Evolutionary conservation across 1,140 invertebrate species (phyloP).

Genomic region (Tetragonula clypearis): DNA sequence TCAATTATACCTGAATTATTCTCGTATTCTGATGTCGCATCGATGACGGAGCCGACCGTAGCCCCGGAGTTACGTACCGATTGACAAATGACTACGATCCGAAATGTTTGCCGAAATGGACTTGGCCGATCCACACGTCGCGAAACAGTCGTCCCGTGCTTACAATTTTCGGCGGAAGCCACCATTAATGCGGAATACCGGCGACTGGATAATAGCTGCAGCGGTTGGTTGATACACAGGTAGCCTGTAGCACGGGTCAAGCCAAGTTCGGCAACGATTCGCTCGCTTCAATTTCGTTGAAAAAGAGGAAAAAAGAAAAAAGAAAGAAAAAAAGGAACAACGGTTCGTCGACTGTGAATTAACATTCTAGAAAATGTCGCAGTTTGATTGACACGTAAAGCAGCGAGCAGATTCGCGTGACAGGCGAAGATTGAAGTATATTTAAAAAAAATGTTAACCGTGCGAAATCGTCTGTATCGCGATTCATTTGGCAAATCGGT

Average conservation of each 20-base stretch:
- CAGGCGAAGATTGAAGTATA: neutral
- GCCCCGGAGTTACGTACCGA: conserved; percentile 1
- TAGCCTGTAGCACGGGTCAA: neutral
- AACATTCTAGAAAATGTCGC: no score
- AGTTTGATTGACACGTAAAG: neutral
- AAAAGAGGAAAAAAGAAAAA: no score
- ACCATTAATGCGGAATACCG: conserved; percentile 9
- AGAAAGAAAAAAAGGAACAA: no score
- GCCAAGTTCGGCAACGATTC: neutral
- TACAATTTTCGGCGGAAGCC: conserved; percentile 15
- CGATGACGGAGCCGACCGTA: conserved; percentile 43
- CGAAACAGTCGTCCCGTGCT: neutral
- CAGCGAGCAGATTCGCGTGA: neutral
- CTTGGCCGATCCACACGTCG: conserved; percentile 1
- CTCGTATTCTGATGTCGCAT: conserved; percentile 55
- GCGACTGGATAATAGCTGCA: neutral
- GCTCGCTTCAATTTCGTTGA: no score
- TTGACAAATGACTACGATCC: conserved; percentile 52
- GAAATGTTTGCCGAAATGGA: conserved; percentile 55
- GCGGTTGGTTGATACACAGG: conserved; percentile 1
- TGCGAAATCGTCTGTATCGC: neutral
- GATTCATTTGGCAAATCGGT: neutral
- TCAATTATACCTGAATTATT: conserved; percentile 73
- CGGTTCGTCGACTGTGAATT: no score
- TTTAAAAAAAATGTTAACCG: no score